phyloP scores from a whole-genome alignment of 2,888 invertebrate species.

The Caenorhabditis sulstoni region DNA sequence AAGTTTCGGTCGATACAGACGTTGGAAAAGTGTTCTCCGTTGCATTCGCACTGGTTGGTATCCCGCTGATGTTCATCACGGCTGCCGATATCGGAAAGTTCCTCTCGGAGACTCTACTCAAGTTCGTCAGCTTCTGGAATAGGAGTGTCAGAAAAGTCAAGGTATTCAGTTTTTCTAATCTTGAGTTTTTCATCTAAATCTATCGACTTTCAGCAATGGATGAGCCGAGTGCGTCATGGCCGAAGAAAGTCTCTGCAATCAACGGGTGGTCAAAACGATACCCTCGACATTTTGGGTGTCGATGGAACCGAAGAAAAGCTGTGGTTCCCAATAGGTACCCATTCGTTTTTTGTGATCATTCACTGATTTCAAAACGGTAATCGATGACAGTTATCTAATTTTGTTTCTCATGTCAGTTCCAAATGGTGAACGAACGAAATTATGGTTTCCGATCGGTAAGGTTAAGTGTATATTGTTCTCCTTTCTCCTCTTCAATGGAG shows the following conservation, averaged over 20 bases:
- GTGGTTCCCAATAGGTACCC: slow-evolving; percentile 80
- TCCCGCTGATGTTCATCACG: slow-evolving; percentile 81
- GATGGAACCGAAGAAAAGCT: slow-evolving; percentile 78
- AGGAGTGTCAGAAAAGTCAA: slow-evolving; percentile 73
- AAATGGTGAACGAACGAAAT: slow-evolving; percentile 63
- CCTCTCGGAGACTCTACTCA: slow-evolving; percentile 80
- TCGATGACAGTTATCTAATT: slow-evolving; percentile 1
- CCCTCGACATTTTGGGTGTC: slow-evolving; percentile 74
- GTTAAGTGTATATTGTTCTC: slow-evolving; percentile 43
- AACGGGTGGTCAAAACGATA: slow-evolving; percentile 74
- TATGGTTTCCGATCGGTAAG: slow-evolving; percentile 69
- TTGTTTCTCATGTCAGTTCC: slow-evolving; percentile 51
- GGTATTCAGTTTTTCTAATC: slow-evolving; percentile 56
- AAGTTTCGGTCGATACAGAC: slow-evolving; percentile 80
- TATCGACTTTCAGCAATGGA: slow-evolving; percentile 63
- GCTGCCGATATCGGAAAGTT: slow-evolving; percentile 81
- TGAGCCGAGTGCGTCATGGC: slow-evolving; percentile 72
- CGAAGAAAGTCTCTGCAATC: slow-evolving; percentile 78
- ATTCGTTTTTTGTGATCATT: neutral
- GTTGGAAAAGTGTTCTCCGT: slow-evolving; percentile 80
- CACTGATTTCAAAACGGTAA: slow-evolving; percentile 2
- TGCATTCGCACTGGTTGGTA: slow-evolving; percentile 80
- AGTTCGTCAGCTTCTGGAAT: slow-evolving; percentile 79
- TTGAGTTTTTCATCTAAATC: neutral
- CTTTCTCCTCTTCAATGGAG: slow-evolving; percentile 9